phyloP scores from a whole-genome alignment of 2,797 vertebrate species.

The Myioborus melanocephalus region DNA sequence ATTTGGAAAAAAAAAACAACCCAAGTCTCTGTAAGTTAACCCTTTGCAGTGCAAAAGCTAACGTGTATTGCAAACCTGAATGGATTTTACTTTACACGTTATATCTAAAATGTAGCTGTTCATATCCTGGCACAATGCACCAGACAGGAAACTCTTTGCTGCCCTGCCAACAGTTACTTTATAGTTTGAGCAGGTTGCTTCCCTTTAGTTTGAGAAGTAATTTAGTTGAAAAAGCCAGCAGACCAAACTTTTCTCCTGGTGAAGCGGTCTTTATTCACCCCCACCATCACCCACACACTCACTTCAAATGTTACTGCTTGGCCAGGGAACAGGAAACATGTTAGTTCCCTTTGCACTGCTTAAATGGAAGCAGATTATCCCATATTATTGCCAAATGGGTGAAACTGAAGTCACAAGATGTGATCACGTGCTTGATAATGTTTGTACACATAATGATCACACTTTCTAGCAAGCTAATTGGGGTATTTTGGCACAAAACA shows the following conservation, averaged over 20 bases:
- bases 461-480: neutral
- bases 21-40: neutral
- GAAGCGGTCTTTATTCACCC: neutral
- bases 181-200: neutral
- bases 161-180: neutral
- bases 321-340: neutral
- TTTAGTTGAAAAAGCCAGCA: conserved; percentile 17
- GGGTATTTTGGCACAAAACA: neutral
- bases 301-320: neutral
- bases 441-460: conserved; percentile 10
- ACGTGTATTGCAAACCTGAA: neutral
- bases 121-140: neutral
- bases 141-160: neutral
- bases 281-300: neutral
- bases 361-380: neutral
- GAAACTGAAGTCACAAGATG: neutral
- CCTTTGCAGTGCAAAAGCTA: neutral
- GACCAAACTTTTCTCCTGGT: neutral
- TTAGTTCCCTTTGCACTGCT: neutral
- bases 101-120: neutral
- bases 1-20: neutral
- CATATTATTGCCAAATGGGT: neutral
- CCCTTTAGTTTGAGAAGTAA: neutral
- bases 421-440: neutral
- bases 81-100: neutral